These are phyloP conservation scores for Sternotherus odoratus DNA, from an alignment of 2,797 vertebrate genomes.

Conservation along the genomic window DNA sequence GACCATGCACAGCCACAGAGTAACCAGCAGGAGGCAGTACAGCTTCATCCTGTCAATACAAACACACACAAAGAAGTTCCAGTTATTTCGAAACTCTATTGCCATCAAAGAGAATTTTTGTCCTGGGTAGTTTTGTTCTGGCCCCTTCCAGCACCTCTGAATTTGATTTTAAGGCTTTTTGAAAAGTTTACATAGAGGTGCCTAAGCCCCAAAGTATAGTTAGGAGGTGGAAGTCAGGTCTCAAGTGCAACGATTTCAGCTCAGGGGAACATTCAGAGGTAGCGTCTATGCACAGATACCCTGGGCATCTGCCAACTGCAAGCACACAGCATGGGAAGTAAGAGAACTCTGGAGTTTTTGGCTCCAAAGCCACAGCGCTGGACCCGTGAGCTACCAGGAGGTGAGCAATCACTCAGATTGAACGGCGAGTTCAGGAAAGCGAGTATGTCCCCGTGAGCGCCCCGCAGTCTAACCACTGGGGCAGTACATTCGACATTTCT, in stretches of 20 bases:
- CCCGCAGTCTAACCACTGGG: neutral
- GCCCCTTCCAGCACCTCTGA: neutral
- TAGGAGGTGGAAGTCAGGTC: neutral
- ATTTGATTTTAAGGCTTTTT: neutral
- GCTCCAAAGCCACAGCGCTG: neutral
- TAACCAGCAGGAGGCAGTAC: conserved; percentile 51
- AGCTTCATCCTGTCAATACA: conserved; percentile 80
- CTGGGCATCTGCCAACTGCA: neutral
- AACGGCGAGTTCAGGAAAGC: neutral
- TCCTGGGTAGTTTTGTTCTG: neutral
- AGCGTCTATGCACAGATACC: accelerated
- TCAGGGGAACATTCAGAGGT: neutral
- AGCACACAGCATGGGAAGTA: neutral
- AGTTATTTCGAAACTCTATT: conserved; percentile 6
- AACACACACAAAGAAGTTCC: neutral
- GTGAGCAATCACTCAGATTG: accelerated
- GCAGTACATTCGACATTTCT: conserved; percentile 54
- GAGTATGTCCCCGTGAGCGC: accelerated
- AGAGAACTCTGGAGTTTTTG: neutral
- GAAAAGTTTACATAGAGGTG: neutral
- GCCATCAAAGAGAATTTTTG: neutral
- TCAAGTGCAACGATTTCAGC: neutral
- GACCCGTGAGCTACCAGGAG: neutral
- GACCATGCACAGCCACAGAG: conserved; percentile 67
- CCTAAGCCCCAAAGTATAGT: neutral